Percentiles rank a stretch among this genome's conserved stretches.
phyloP scores from a whole-genome alignment of 2,113 vertebrate genomes.

The Rousettus leschenaultii region DNA sequence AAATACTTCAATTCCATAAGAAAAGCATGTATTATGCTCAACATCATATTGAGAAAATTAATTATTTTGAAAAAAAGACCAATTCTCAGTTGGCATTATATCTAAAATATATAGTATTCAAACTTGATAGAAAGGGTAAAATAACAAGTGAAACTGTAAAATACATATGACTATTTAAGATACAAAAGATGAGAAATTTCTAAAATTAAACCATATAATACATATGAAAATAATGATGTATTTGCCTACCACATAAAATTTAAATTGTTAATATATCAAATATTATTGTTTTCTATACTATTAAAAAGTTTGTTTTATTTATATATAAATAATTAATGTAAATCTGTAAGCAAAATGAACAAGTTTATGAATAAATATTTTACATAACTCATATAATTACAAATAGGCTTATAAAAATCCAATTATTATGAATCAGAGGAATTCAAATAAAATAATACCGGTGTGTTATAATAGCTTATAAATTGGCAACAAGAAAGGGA shows the following conservation, averaged over 20 bases:
- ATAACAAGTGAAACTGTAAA: not conserved
- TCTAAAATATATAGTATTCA: not conserved
- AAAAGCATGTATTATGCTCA: not conserved
- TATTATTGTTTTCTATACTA: not conserved
- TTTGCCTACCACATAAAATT: not conserved
- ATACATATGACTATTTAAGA: not conserved
- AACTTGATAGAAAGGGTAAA: not conserved
- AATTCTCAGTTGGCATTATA: not conserved
- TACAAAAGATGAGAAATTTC: not conserved
- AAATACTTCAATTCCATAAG: not conserved
- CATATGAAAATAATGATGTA: not conserved
- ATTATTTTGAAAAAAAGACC: not conserved
- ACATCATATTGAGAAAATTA: not conserved
- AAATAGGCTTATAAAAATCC: not conserved
- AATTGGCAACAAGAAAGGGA: not conserved
- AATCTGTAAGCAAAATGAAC: not conserved
- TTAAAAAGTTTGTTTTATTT: not conserved
- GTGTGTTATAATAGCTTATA: not conserved
- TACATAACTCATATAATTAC: not conserved
- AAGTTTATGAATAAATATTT: slow-evolving; percentile 17
- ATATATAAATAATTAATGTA: not conserved
- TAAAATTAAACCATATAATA: not conserved
- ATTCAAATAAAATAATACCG: not conserved
- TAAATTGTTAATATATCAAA: not conserved
- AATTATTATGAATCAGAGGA: not conserved